Evolutionary conservation across 2,888 invertebrate genomes (phyloP).

Genomic region (Fissipunctia ypsillon): DNA sequence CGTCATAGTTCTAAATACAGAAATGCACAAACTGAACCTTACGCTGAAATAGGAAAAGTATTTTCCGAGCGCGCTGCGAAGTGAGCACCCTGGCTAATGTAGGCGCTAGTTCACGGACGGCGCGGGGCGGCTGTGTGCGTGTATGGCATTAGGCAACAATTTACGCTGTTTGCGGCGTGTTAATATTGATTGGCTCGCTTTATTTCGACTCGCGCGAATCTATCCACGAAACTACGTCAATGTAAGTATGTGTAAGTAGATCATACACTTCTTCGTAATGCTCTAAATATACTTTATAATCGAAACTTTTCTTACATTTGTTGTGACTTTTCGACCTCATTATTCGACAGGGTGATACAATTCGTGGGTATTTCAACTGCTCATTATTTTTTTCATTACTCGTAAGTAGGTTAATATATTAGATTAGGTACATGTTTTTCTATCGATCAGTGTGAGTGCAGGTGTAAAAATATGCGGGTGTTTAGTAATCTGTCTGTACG

Average conservation of each 20-base stretch:
- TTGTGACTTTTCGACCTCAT: conserved; percentile 63
- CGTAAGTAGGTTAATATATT: conserved; percentile 65
- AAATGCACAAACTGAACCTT: conserved; percentile 22
- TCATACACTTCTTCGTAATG: conserved; percentile 63
- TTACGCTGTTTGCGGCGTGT: conserved; percentile 91
- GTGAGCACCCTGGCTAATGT: conserved; percentile 81
- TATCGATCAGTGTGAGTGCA: conserved; percentile 61
- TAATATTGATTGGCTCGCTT: conserved; percentile 91
- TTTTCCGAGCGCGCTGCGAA: conserved; percentile 33
- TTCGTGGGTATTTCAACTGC: conserved; percentile 55
- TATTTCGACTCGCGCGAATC: conserved; percentile 89
- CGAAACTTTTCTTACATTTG: conserved; percentile 57
- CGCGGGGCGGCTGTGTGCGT: conserved; percentile 79
- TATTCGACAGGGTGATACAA: conserved; percentile 61
- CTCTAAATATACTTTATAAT: conserved; percentile 61
- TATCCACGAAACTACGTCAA: conserved; percentile 83
- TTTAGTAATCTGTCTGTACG: conserved; percentile 58
- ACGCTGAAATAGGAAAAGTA: conserved; percentile 33
- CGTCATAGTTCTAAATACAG: background rate
- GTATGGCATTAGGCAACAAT: conserved; percentile 90
- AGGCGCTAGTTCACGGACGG: conserved; percentile 78
- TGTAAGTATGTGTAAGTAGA: conserved; percentile 63
- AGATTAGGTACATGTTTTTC: conserved; percentile 65
- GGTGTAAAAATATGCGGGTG: conserved; percentile 64
- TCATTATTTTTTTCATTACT: conserved; percentile 54